Conservation (phyloP, 2,113 vertebrate species). For the Irena cyanogastra region DNA sequence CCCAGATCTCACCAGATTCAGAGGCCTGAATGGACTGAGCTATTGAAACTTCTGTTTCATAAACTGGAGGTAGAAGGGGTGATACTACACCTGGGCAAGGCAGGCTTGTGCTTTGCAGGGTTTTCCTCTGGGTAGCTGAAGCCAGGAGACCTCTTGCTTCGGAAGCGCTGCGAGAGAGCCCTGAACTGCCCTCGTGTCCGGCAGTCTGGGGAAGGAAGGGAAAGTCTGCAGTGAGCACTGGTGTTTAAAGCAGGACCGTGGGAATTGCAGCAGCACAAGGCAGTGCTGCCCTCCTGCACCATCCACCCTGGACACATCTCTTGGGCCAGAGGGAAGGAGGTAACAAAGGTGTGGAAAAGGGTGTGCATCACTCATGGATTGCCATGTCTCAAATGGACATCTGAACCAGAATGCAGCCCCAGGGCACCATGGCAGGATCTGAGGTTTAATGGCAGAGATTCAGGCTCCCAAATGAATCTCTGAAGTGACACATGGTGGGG, state of each 20-base stretch:
- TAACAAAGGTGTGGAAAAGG: neutral
- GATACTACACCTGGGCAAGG: conserved; percentile 32
- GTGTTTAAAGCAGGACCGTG: neutral
- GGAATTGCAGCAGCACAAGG: neutral
- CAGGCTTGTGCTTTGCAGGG: neutral
- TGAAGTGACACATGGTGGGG: fast-evolving
- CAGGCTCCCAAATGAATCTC: neutral
- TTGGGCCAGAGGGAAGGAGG: neutral
- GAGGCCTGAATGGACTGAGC: neutral
- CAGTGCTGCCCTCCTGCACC: neutral
- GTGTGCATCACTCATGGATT: neutral
- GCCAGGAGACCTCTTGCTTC: conserved; percentile 58
- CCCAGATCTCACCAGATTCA: neutral
- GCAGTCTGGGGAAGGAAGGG: conserved; percentile 51
- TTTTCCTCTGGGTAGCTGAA: conserved; percentile 72
- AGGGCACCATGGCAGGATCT: neutral
- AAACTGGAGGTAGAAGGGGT: neutral
- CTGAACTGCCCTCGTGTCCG: conserved; percentile 55
- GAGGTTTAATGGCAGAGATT: neutral
- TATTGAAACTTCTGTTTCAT: neutral
- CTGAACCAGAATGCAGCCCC: neutral
- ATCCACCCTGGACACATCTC: neutral
- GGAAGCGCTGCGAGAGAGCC: conserved; percentile 63
- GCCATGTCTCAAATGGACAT: neutral
- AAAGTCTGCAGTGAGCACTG: neutral